Evolutionary conservation across 2,113 vertebrate species (phyloP).

Genomic region (Mobula birostris): DNA sequence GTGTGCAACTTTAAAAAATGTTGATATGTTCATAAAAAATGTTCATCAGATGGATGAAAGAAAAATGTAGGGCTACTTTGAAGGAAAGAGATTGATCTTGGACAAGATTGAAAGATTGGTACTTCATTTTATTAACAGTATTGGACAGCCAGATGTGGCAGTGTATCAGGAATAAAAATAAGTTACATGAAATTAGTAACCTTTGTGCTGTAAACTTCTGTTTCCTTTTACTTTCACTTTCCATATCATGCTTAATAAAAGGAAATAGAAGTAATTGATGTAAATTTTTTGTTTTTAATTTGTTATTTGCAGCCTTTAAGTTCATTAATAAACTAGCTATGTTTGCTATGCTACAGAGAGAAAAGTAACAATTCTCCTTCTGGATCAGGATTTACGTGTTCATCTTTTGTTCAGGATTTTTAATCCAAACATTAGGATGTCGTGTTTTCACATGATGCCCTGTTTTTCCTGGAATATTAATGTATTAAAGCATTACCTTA

Average conservation of each 20-base stretch:
- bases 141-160: not conserved
- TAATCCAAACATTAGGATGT: constrained; percentile 28
- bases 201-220: not conserved
- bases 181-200: not conserved
- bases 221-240: not conserved
- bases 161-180: not conserved
- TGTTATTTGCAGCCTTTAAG: not conserved
- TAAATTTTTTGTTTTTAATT: not conserved
- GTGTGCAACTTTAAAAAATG: not conserved
- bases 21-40: too few relatives aligned
- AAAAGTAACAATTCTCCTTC: not conserved
- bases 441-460: constrained; percentile 42
- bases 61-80: too few relatives aligned
- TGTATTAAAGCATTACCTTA: not conserved
- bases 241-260: not conserved
- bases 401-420: not conserved
- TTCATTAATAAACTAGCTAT: not conserved
- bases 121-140: not conserved
- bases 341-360: not conserved
- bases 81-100: too few relatives aligned
- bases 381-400: not conserved
- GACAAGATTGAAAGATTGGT: too few relatives aligned
- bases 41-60: too few relatives aligned
- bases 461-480: constrained; percentile 41
- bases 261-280: not conserved